phyloP scores from a whole-genome alignment of 2,797 vertebrate genomes.

The Macrochelys suwanniensis region DNA sequence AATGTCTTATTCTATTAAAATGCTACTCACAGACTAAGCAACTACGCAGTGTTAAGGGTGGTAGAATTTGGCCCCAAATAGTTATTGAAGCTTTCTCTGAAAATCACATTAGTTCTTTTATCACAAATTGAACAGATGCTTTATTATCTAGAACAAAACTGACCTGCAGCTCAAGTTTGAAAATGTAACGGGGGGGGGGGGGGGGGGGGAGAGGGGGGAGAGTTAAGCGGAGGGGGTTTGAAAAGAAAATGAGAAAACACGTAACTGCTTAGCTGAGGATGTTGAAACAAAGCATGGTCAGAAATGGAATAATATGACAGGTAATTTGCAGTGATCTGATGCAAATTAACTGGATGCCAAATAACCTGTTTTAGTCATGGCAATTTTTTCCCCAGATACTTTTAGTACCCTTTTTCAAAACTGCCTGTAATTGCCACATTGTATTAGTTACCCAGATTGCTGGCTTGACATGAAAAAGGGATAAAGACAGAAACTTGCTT shows the following conservation, averaged over 20 bases:
- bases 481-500: not conserved
- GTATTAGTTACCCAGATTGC: conserved; percentile 41
- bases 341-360: conserved; percentile 59
- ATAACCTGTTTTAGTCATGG: conserved; percentile 27
- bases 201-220: not conserved
- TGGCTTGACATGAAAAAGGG: not conserved
- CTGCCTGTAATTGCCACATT: conserved; percentile 37
- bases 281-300: conserved; percentile 55
- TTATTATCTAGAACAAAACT: conserved; percentile 60
- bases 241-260: conserved; percentile 33
- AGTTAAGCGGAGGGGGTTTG: too few species aligned
- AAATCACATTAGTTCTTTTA: conserved; percentile 40
- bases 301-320: conserved; percentile 33
- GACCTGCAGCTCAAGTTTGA: conserved; percentile 7
- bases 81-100: conserved; percentile 57
- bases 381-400: not conserved
- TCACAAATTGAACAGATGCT: conserved; percentile 4
- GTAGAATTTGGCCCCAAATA: conserved; percentile 36
- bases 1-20: conserved; percentile 30
- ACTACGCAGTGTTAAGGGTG: conserved; percentile 48
- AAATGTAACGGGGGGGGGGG: not conserved
- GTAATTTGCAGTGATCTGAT: conserved; percentile 61
- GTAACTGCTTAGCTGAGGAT: conserved; percentile 56
- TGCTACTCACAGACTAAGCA: conserved; percentile 56
- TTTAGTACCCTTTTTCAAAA: conserved; percentile 36